Evolutionary conservation across 2,113 vertebrate species (phyloP), one percentile per base, ranked within the genome.

Genomic region (Triplophysa dalaica): DNA sequence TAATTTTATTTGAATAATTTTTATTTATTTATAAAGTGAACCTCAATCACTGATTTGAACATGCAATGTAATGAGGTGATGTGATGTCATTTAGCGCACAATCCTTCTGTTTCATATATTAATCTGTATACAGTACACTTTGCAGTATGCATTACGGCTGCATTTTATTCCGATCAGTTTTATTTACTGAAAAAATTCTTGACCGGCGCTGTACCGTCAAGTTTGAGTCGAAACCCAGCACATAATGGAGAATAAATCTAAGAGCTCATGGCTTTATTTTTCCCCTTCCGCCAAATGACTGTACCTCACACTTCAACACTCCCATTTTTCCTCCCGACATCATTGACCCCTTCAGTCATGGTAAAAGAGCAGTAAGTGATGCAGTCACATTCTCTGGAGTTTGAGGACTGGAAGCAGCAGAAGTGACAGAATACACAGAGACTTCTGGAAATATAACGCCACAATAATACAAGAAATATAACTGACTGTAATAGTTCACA

Each of bases 341-440:
- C 70, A 74, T 26, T 74, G 70, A 74, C 70, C 60, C 60, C 56
- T 74, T 61, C 70, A 74, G 43, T 74, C 70, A 74, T 7, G 70
- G 70, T 58, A 24, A 43, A 41, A 24, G 69, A 72, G 69, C 69
- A 38, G 52, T 72, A 52, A 72, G 50, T 29, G 52, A 72, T 16
- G 52, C 69, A 33, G 70, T 73, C 52, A 60, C 54, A 43, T 21
- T 74, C 33, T 73, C 21, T 24, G 33, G 1, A 24, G 54, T 60
- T 74, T 61, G 22, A 38, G 67, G 16, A 22, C 8, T 26, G 67
- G 33, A 50, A 9, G 17, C 26, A n/a, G 19, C 48, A 19, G 7
- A 45, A 8, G 43, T 24, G 43, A 38, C 33, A 38, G 33, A 38
- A 38, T 38, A 69, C 69, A 33, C 48, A 33, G 26, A 70, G 29